Evolutionary conservation across 2,888 invertebrate species (phyloP).

Genomic region (Limulus polyphemus): DNA sequence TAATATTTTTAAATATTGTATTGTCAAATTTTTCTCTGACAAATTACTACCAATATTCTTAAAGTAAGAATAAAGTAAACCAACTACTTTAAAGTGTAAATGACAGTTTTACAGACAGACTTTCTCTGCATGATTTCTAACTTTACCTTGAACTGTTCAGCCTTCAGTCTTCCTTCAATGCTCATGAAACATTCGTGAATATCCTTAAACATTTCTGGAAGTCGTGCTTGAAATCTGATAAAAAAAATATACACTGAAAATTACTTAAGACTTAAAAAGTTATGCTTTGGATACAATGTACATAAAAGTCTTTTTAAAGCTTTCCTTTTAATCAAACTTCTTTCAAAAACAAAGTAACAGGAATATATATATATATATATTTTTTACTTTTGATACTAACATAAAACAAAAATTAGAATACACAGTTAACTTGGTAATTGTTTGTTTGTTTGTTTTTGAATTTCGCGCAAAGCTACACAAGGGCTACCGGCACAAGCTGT

Average conservation of each 20-base stretch:
- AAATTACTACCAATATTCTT: not conserved
- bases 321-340: not conserved
- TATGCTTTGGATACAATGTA: no score
- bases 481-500: no score
- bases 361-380: no score
- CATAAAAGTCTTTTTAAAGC: not conserved
- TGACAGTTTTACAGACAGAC: no score
- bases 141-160: conserved; percentile 76
- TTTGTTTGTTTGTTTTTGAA: no score
- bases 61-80: not conserved
- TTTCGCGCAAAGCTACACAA: no score
- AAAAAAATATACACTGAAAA: not conserved
- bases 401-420: no score
- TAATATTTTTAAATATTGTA: not conserved
- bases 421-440: no score
- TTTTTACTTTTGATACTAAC: no score
- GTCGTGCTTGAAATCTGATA: conserved; percentile 50
- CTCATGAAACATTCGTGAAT: conserved; percentile 57
- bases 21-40: not conserved
- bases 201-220: conserved; percentile 61
- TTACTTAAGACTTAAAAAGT: conserved; percentile 3
- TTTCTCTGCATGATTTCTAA: not conserved
- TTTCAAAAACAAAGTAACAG: no score
- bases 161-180: conserved; percentile 72
- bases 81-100: not conserved